Conservation (phyloP, 1,140 invertebrate genomes). For the Bombus consobrinus region DNA sequence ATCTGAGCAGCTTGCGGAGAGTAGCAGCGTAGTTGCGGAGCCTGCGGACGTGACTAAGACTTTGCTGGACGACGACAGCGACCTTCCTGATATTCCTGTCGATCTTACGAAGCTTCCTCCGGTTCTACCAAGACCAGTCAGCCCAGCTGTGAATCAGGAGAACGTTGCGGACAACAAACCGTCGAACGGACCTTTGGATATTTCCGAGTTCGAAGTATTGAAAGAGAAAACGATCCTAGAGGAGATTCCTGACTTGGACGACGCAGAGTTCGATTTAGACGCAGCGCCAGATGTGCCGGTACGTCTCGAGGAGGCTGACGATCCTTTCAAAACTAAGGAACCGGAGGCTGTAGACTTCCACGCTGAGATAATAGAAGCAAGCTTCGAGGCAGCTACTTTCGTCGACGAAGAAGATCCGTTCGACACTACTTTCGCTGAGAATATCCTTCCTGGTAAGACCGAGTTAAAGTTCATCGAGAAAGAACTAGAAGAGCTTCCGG, state of each 20-base stretch:
- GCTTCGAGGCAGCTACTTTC: slow-evolving; percentile 79
- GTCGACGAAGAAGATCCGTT: slow-evolving; percentile 89
- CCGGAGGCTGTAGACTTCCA: slow-evolving; percentile 65
- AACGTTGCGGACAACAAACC: slow-evolving; percentile 53
- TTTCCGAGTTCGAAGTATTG: slow-evolving; percentile 78
- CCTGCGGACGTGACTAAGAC: slow-evolving; percentile 83
- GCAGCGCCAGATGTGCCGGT: slow-evolving; percentile 61
- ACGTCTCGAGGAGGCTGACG: slow-evolving; percentile 73
- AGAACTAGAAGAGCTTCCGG: slow-evolving; percentile 82
- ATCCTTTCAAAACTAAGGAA: slow-evolving; percentile 79
- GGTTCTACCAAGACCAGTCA: slow-evolving; percentile 71
- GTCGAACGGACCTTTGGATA: slow-evolving; percentile 68
- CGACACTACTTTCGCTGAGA: slow-evolving; percentile 92
- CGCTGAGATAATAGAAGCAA: slow-evolving; percentile 77
- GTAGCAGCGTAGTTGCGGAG: slow-evolving; percentile 32
- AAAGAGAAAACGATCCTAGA: slow-evolving; percentile 79
- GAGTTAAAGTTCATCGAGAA: slow-evolving; percentile 86
- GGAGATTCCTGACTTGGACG: slow-evolving; percentile 79
- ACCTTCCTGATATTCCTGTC: slow-evolving; percentile 84
- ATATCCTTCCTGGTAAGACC: slow-evolving; percentile 87
- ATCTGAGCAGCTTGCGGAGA: slow-evolving; percentile 34
- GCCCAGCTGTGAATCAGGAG: slow-evolving; percentile 49
- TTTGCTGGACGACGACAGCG: slow-evolving; percentile 89
- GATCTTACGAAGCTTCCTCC: slow-evolving; percentile 84
- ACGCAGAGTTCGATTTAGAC: slow-evolving; percentile 80